Conservation (phyloP, 1,140 invertebrate species). For the Antheraea pernyi region DNA sequence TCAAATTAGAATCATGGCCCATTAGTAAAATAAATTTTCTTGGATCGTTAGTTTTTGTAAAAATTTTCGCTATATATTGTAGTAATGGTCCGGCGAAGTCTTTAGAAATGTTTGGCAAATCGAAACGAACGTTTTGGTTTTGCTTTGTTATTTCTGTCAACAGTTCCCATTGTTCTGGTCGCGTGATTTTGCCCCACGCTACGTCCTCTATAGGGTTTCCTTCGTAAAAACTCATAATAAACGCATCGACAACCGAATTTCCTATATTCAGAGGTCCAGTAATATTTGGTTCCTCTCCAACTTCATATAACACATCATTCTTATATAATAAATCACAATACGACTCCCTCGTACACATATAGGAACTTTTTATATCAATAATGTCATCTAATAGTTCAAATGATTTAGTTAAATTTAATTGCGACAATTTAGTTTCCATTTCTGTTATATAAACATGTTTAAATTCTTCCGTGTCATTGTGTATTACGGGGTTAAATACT, state of each 20-base stretch:
- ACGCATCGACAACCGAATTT: slow-evolving; percentile 54
- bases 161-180: slow-evolving; percentile 38
- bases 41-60: slow-evolving; percentile 25
- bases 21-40: slow-evolving; percentile 41
- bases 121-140: slow-evolving; percentile 52
- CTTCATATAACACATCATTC: slow-evolving; percentile 40
- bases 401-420: slow-evolving; percentile 37
- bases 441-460: slow-evolving; percentile 35
- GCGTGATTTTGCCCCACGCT: slow-evolving; percentile 53
- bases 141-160: slow-evolving; percentile 47
- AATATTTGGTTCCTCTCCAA: slow-evolving; percentile 50
- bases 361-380: slow-evolving; percentile 47
- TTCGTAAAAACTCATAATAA: slow-evolving; percentile 66
- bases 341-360: slow-evolving; percentile 38
- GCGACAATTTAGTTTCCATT: slow-evolving; percentile 45
- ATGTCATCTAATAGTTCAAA: slow-evolving; percentile 47
- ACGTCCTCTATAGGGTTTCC: slow-evolving; percentile 43
- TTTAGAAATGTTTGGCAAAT: slow-evolving; percentile 40
- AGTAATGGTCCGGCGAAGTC: slow-evolving; percentile 48
- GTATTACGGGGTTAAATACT: slow-evolving; percentile 51
- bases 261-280: slow-evolving; percentile 48
- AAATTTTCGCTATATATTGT: slow-evolving; percentile 44
- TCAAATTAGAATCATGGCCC: slow-evolving; percentile 51
- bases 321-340: slow-evolving; percentile 47
- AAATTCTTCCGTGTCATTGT: slow-evolving; percentile 37